Evolutionary conservation across 2,113 vertebrate species (phyloP), one percentile per base, ranked within the genome.

Genomic region (Daphoenositta chrysoptera): DNA sequence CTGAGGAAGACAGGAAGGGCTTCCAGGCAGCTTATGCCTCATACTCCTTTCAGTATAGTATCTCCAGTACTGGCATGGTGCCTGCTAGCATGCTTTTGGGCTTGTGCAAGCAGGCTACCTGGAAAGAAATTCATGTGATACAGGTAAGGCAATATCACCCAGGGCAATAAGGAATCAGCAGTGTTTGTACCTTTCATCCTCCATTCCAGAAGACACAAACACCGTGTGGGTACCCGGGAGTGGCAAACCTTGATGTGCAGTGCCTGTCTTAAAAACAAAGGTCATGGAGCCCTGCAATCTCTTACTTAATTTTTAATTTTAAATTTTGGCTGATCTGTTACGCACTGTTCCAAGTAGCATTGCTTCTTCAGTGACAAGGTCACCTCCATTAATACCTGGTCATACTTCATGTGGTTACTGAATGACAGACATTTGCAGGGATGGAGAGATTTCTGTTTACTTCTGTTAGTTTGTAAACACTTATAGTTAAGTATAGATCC

Each of bases 101-200:
- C 78, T 73, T 97, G 76, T 96, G 82, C 68, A 92, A 94, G 58
- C 87, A 96, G n/a, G 63, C 50, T 88, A 50, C 84, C 42, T 85
- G 87, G 79, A 86, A 91, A 94, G 56, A 96, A 87, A 79, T 77
- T 35, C 0, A 5, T 73, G 57, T 69, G 87, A 66, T 76, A 61
- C 28, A 76, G 30, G 48, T 37, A 75, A 80, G 44, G 80, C 39
- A 89, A 8, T 63, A 79, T 83, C n/a, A 68, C 45, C 54, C 37
- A 63, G 17, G 76, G 80, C 66, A 72, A 26, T 69, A 83, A 79
- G 47, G 35, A 91, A 66, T 76, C 56, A 73, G 56, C 69, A 89
- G 33, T 9, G 1, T 65, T 79, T 71, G 9, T 42, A 60, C 60
- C 87, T 89, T 89, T 91, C 73, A 85, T 93, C 39, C 35, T 75